Evolutionary conservation across 2,888 invertebrate species (phyloP), one percentile per base, ranked within the genome.

Genomic region (Tuberolachnus salignus): DNA sequence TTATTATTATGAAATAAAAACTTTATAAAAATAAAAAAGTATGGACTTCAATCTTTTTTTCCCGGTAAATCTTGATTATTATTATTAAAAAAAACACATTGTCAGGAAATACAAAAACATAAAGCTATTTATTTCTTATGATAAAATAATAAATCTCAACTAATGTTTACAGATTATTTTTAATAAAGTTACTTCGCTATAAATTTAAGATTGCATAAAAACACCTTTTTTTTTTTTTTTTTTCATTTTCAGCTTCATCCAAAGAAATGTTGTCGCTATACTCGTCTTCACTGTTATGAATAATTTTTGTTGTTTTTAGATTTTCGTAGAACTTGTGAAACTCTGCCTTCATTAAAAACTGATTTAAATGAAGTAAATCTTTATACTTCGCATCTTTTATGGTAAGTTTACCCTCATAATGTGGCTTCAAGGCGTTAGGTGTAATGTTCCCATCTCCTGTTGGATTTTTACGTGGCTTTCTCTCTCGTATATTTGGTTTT

Each of bases 271-370:
- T 23, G 57, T 57, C 57, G 14, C 23, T 57, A 26, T 26, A 57
- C 23, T 57, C 1, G 23, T 23, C 26, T 57, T 11, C 23, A 23
- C 57, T 57, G 23, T 23, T 3, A 13, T 23, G 21, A 55, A 55
- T 57, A 13, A 23, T 13, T 57, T 57, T 14, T 11, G 10, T 57
- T 57, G 23, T 23, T 13, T 23, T 57, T 13, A 57, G 57, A 57
- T 23, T 57, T 23, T 57, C n/a, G 26, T 23, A 23, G 9, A 64
- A 64, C 2, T 64, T 64, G 44, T 21, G 46, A 0, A 21, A 21
- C 46, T 64, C 64, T 64, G 11, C 46, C 14, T 64, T 64, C 44
- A 64, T 44, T 46, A 64, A 64, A 23, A 46, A 46, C 3, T 64
- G 11, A 9, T 64, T 64, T 21, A 64, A 46, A 23, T 21, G 21